Conservation (phyloP, 2,113 vertebrate genomes). For the Ptychochromis oligacanthus region DNA sequence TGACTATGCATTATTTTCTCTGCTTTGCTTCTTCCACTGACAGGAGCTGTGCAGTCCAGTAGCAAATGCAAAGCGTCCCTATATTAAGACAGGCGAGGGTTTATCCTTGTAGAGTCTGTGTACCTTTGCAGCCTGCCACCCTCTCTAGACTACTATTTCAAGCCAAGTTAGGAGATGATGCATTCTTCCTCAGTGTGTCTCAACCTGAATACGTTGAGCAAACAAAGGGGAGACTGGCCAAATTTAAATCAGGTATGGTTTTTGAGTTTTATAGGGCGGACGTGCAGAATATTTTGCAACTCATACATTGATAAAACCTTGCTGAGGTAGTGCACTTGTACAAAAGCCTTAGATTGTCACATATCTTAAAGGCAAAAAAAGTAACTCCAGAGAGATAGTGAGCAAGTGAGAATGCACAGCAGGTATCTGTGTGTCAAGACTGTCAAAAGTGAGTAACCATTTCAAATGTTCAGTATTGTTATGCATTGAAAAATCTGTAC, state of each 20-base stretch:
- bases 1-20: conserved; percentile 44
- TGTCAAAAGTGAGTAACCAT: background rate
- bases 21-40: conserved; percentile 20
- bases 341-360: background rate
- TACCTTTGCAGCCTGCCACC: conserved; percentile 4
- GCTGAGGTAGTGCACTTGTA: background rate
- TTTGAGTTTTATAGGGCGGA: background rate
- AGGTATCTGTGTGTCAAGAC: background rate
- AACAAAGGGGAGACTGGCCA: background rate
- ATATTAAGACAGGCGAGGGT: conserved; percentile 28
- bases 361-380: background rate
- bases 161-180: conserved; percentile 28
- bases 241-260: conserved; percentile 2
- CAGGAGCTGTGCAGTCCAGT: conserved; percentile 13
- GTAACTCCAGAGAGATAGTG: background rate
- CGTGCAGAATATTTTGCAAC: background rate
- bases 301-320: background rate
- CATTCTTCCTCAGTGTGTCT: conserved; percentile 9
- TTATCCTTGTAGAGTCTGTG: conserved; percentile 10
- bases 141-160: background rate
- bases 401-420: background rate
- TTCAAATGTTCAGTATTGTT: background rate
- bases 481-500: background rate
- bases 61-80: conserved; percentile 9
- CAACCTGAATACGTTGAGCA: conserved; percentile 17